Base-by-base conservation (phyloP, 2,888 invertebrate species). In the Acanthosepion esculentum region DNA sequence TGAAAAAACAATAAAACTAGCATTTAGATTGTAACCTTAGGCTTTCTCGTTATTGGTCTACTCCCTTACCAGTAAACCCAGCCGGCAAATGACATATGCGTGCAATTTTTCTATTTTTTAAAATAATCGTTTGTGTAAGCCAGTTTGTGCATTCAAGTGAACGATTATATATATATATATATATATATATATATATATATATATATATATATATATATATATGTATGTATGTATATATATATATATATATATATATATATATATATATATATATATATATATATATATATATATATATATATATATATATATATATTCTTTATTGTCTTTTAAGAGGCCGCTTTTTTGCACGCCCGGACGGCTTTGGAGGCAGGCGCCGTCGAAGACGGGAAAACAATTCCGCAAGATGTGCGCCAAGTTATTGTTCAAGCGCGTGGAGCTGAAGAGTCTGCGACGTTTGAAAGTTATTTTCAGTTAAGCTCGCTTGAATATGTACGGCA, bases 321-420 rank as follows among this genome's bases (percentile, higher is more conserved):
- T 78, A 78, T 78, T 78, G n/a, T 78, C 29, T 78, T 78, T 78
- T 78, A 78, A 78, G 78, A 78, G 78, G 78, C 78, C 78, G n/a
- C 78, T n/a, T n/a, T 64, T 29, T 78, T 78, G 15, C 29, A 78
- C n/a, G n/a, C 78, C 29, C 78, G 78, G 78, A 12, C 78, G 78
- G n/a, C n/a, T 78, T 78, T 29, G 29, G n/a, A 78, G 78, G 29
- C 8, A 78, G 29, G 78, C 78, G 29, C 10, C 78, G 78, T n/a
- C 78, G 78, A 78, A 78, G 78, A 78, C 78, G n/a, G 26, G 41
- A n/a, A n/a, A n/a, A 78, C 29, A 29, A 78, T 78, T 78, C n/a
- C 78, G 15, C n/a, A 78, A 78, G 8, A 78, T n/a, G 78, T 78
- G 29, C 78, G 29, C 78, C 78, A 55, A 55, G 20, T 55, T 55